Base-by-base conservation (phyloP, 2,113 vertebrate genomes). In the Anas platyrhynchos region DNA sequence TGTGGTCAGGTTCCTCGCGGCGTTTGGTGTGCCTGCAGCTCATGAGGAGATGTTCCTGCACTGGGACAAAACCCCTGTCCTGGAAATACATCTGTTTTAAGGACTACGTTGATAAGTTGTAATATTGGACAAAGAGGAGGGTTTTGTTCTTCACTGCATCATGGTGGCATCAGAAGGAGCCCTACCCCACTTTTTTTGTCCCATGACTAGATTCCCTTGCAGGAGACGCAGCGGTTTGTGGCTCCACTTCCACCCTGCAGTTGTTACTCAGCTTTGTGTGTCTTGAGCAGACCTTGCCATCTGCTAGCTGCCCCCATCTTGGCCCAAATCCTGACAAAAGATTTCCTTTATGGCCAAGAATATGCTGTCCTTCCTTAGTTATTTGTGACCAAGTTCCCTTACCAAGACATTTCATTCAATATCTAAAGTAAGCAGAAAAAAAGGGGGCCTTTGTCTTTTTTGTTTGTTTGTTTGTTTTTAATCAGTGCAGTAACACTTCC, bases 401-500 rank as follows among this genome's bases (percentile, higher is more conserved):
- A 59, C 71, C 3, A 44, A 91, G 77, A 83, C 38, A 43, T 88
- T 36, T 79, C 41, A 43, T 84, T 93, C 69, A 83, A 11, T 91
- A 83, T 84, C 75, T 96, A 87, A 93, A 88, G 50, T 67, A 93
- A 95, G 84, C 31, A 73, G 54, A 73, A 95, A 43, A 43, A 86
- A 93, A 78, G 26, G 38, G 6, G 13, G 29, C 17, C 21, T 93
- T 93, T 41, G 26, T 93, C 27, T 72, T 80, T 69, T 23, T 34
- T 41, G 48, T 31, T 10, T 73, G 34, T 38, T 48, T 82, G 5
- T 52, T 26, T 52, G 17, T 74, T 89, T 72, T 88, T 81, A 88
- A 74, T 84, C 22, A 29, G 46, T 63, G 65, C 59, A 81, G 66
- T 83, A 94, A 75, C 27, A 80, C 69, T 90, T 94, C 43, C 32